Percentiles rank a stretch among this genome's conserved stretches.
These are phyloP conservation scores for Garra rufa DNA, from an alignment of 2,113 vertebrate genomes.

Conservation along the genomic window DNA sequence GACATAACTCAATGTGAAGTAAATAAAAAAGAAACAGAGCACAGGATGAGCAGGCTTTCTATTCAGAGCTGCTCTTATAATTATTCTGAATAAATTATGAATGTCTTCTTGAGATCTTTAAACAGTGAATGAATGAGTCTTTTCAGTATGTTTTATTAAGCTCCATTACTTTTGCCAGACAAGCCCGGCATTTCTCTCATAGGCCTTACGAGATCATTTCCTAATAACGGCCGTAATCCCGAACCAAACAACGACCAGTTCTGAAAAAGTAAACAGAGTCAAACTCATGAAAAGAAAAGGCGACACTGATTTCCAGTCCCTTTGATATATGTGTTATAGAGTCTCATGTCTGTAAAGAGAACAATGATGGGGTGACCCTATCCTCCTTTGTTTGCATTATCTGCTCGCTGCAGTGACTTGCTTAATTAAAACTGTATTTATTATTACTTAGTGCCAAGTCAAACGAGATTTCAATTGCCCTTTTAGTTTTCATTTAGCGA, in stretches of 20 bases:
- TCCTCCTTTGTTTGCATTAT: conserved; percentile 42
- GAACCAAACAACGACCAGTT: neutral
- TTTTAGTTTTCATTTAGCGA: conserved; percentile 66
- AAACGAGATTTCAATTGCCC: conserved; percentile 64
- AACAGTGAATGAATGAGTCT: neutral
- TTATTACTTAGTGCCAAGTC: conserved; percentile 64
- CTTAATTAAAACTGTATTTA: conserved; percentile 65
- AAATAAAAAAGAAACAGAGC: conserved; percentile 3
- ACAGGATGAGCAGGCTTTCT: neutral
- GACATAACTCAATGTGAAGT: conserved; percentile 19
- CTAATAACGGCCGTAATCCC: neutral
- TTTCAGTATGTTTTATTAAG: neutral
- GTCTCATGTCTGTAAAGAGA: conserved; percentile 30
- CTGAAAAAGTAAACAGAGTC: conserved; percentile 35
- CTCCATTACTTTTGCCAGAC: neutral
- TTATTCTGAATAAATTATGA: conserved; percentile 3
- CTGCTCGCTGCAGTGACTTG: conserved; percentile 55
- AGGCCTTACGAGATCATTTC: conserved; percentile 4
- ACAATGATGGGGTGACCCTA: conserved; percentile 28
- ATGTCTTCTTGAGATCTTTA: neutral
- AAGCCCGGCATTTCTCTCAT: neutral
- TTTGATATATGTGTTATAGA: conserved; percentile 38
- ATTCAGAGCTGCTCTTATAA: neutral
- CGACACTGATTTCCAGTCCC: conserved; percentile 37
- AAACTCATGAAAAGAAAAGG: conserved; percentile 39